Base-by-base conservation (phyloP, 2,888 invertebrate species). In the Subacronicta megacephala region DNA sequence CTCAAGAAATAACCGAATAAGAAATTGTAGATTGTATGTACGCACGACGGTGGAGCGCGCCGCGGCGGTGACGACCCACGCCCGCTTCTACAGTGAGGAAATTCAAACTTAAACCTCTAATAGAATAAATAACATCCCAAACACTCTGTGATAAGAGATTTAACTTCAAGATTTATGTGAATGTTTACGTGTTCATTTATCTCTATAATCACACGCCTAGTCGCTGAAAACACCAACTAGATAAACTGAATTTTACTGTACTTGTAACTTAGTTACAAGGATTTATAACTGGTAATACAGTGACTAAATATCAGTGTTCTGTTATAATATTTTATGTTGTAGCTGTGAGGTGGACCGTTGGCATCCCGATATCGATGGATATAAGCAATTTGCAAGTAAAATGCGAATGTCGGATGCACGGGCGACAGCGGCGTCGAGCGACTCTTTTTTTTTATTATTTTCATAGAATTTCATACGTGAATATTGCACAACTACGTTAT, bases 311-410 rank as follows among this genome's bases (percentile, higher is more conserved):
- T 68, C 38, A 38, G 55, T 45, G 38, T 47, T 23, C 29, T 45
- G 62, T 60, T 73, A 73, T 72, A 72, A 73, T 72, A 72, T 72
- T 74, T 71, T 72, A 65, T 73, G 60, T 65, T 74, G 60, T 59
- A 68, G 58, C 53, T 56, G 47, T 59, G 63, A 69, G 58, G 60
- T 71, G 72, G 75, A 64, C 72, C 68, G 68, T 70, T 75, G 79
- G 81, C 76, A 78, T 82, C 72, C 81, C 80, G 81, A 85, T 88
- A 88, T 85, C 88, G 84, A 88, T 84, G 87, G 87, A 88, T 90
- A 88, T 90, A 89, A 90, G 88, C 90, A 89, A 93, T 93, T 92
- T 93, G 92, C 91, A 93, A 93, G 92, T 92, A 82, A 92, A 93
- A 93, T 92, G 83, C 76, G 85, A 70, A 84, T 81, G 87, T 88